Evolutionary conservation across 2,113 vertebrate species (phyloP).

Genomic region (Bubalus kerabau): DNA sequence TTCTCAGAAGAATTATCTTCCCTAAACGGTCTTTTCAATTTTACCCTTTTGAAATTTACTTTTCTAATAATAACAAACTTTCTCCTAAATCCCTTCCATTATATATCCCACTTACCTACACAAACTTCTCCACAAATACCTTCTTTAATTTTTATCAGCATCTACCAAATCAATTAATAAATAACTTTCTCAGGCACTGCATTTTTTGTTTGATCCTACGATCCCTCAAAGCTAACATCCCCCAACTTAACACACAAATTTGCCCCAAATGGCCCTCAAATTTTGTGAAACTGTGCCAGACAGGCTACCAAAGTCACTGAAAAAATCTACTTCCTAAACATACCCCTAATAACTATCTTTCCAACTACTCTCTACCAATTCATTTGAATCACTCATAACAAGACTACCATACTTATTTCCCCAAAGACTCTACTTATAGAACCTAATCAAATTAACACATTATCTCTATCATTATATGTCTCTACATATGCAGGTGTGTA

Average conservation of each 20-base stretch:
- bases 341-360: background rate
- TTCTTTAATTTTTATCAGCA: slow-evolving; percentile 11
- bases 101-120: slow-evolving; percentile 5
- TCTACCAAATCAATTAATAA: slow-evolving; percentile 5
- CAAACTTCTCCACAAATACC: slow-evolving; percentile 31
- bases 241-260: background rate
- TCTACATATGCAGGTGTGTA: background rate
- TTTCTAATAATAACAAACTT: slow-evolving; percentile 3
- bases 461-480: background rate
- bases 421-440: slow-evolving; percentile 21
- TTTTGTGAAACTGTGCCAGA: background rate
- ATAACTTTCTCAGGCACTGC: background rate
- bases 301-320: background rate
- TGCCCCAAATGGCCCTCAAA: background rate
- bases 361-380: slow-evolving; percentile 21
- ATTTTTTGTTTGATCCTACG: background rate
- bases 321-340: slow-evolving; percentile 12
- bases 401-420: background rate
- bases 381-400: background rate
- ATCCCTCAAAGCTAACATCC: background rate
- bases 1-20: background rate
- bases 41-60: slow-evolving; percentile 16
- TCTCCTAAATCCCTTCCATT: background rate
- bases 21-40: background rate
- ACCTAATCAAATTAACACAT: slow-evolving; percentile 8